phyloP scores from a whole-genome alignment of 2,888 invertebrate species.

The Zaprionus lineosus region DNA sequence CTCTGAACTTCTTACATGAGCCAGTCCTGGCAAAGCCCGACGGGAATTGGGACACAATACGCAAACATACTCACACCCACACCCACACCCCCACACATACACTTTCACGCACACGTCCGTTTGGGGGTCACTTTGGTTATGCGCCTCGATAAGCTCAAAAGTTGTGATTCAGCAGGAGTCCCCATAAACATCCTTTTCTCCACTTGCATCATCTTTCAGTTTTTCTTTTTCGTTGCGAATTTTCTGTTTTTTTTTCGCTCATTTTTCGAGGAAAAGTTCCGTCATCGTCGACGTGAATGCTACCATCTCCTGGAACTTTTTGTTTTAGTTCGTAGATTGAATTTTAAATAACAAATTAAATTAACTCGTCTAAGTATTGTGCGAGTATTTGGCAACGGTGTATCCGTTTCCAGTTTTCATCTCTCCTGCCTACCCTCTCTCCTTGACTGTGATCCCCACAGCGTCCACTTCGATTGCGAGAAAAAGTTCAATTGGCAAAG shows the following conservation, averaged over 20 bases:
- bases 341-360: slow-evolving; percentile 82
- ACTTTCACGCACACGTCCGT: background rate
- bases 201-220: slow-evolving; percentile 11
- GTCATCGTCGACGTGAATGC: no score
- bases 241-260: slow-evolving; percentile 7
- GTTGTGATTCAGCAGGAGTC: slow-evolving; percentile 38
- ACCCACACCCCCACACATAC: slow-evolving; percentile 3
- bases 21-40: slow-evolving; percentile 43
- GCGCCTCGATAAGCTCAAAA: slow-evolving; percentile 66
- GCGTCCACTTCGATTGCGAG: slow-evolving; percentile 28
- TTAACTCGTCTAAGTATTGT: slow-evolving; percentile 80
- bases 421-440: background rate
- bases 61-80: no score
- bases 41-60: slow-evolving; percentile 53
- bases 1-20: slow-evolving; percentile 72
- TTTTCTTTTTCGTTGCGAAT: slow-evolving; percentile 14
- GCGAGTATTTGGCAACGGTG: slow-evolving; percentile 46
- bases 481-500: slow-evolving; percentile 76
- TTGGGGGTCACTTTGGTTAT: slow-evolving; percentile 7
- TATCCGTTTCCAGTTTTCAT: background rate
- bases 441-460: background rate
- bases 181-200: slow-evolving; percentile 11
- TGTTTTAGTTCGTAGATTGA: slow-evolving; percentile 82
- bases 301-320: slow-evolving; percentile 64
- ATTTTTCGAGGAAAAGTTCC: no score